Conservation (phyloP, 2,113 vertebrate species). For the Acrocephalus kingi region DNA sequence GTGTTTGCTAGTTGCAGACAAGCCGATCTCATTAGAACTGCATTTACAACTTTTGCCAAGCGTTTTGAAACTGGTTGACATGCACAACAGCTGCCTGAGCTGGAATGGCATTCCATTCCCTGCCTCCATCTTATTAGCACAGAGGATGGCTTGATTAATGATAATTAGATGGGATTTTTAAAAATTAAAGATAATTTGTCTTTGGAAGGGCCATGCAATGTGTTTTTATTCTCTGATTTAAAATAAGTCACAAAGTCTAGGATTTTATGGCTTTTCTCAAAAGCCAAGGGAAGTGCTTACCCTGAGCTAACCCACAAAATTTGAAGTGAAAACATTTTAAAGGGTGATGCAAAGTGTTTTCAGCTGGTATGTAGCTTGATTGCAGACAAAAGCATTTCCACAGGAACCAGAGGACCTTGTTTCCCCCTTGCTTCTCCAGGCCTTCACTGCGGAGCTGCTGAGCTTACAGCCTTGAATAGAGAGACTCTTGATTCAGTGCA, state of each 20-base stretch:
- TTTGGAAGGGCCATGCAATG: background rate
- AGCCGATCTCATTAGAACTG: constrained; percentile 36
- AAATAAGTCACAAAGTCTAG: background rate
- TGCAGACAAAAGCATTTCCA: background rate
- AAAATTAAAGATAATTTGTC: constrained; percentile 32
- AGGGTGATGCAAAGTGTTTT: constrained; percentile 1
- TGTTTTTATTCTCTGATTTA: background rate
- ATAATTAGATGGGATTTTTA: background rate
- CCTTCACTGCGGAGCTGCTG: background rate
- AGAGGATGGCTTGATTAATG: constrained; percentile 29
- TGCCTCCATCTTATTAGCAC: background rate
- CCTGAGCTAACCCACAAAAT: background rate
- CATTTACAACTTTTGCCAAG: constrained; percentile 65
- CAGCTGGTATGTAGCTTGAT: background rate
- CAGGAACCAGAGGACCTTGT: fast-evolving
- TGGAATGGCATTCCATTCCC: background rate
- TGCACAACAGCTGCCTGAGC: constrained; percentile 36
- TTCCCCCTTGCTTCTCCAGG: background rate
- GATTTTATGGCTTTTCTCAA: background rate
- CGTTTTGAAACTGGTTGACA: constrained; percentile 26
- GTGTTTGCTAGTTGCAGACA: constrained; percentile 56
- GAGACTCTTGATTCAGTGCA: background rate
- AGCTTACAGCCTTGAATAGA: background rate
- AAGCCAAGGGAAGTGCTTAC: background rate
- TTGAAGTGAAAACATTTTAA: background rate